Percentiles rank a stretch among this genome's conserved stretches.
These are phyloP conservation scores for Oxytorus armatus DNA, from an alignment of 2,888 invertebrate species.

Conservation along the genomic window DNA sequence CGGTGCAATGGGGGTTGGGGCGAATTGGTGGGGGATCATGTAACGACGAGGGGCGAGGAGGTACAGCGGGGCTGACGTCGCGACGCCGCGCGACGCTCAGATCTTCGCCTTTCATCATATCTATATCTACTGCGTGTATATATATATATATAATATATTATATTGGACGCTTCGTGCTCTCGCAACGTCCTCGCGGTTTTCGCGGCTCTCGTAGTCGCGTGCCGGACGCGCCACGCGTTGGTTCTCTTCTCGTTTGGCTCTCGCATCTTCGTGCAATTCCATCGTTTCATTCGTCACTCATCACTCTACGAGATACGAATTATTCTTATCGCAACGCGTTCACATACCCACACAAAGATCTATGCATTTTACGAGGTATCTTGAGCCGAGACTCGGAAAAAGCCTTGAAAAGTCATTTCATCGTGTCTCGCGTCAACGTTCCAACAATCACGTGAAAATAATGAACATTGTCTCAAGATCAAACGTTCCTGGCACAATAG, in stretches of 20 bases:
- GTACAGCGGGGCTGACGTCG: slow-evolving; percentile 60
- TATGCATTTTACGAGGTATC: not conserved
- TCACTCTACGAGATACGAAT: not conserved
- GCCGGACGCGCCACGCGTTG: slow-evolving; percentile 71
- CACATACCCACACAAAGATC: not conserved
- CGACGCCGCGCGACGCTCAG: slow-evolving; percentile 58
- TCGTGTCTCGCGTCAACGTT: not conserved
- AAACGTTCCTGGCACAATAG: slow-evolving; percentile 35
- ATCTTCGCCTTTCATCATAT: slow-evolving; percentile 30
- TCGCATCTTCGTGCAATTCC: slow-evolving; percentile 39
- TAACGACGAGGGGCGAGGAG: slow-evolving; percentile 32
- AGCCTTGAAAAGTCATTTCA: not conserved
- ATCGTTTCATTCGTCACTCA: not conserved
- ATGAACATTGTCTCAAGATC: not conserved
- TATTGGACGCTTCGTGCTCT: slow-evolving; percentile 63
- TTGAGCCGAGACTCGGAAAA: slow-evolving; percentile 3
- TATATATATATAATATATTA: slow-evolving; percentile 35
- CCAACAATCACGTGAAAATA: slow-evolving; percentile 13
- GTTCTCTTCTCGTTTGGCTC: slow-evolving; percentile 58
- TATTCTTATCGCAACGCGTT: slow-evolving; percentile 17
- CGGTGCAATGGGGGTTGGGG: slow-evolving; percentile 43
- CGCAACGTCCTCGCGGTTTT: slow-evolving; percentile 65
- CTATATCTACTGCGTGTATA: slow-evolving; percentile 16
- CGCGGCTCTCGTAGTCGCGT: slow-evolving; percentile 73
- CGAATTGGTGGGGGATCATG: slow-evolving; percentile 14